Evolutionary conservation across 2,888 invertebrate genomes (phyloP).

Genomic region (Caenorhabditis afra): DNA sequence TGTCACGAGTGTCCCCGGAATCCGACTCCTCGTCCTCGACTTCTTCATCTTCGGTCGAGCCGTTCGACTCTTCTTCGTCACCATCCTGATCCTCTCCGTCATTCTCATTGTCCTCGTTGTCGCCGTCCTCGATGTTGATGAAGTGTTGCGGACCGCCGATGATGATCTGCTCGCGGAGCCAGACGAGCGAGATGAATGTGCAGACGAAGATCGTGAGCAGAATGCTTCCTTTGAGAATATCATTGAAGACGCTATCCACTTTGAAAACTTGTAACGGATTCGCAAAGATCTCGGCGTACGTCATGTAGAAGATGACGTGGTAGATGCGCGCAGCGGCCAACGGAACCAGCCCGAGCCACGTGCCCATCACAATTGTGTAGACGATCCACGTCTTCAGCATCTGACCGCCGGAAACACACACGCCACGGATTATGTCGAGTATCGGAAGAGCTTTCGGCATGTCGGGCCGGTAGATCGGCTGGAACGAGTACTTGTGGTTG

Average conservation of each 20-base stretch:
- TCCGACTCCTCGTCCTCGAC: constrained; percentile 14
- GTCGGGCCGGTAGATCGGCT: constrained; percentile 99
- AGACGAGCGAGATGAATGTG: constrained; percentile 93
- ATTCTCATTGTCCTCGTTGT: constrained; percentile 30
- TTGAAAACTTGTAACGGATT: constrained; percentile 69
- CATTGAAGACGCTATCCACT: constrained; percentile 82
- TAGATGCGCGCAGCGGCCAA: constrained; percentile 66
- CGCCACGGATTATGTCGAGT: constrained; percentile 88
- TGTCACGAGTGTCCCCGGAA: not conserved
- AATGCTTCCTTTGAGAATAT: constrained; percentile 88
- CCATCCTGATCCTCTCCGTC: constrained; percentile 19
- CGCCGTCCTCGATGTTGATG: constrained; percentile 59
- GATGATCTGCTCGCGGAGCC: constrained; percentile 91
- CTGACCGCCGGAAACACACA: constrained; percentile 85
- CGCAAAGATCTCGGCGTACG: constrained; percentile 64
- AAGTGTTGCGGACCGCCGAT: constrained; percentile 70
- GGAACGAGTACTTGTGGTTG: constrained; percentile 93
- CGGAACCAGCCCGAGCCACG: constrained; percentile 90
- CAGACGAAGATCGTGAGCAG: constrained; percentile 92
- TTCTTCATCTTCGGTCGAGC: constrained; percentile 34
- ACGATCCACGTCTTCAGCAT: constrained; percentile 97
- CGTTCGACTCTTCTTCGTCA: constrained; percentile 25
- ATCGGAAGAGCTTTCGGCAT: constrained; percentile 98
- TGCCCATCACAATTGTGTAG: constrained; percentile 95
- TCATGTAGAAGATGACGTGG: constrained; percentile 74